Conservation (phyloP, 2,113 vertebrate genomes). For the Myodes glareolus region DNA sequence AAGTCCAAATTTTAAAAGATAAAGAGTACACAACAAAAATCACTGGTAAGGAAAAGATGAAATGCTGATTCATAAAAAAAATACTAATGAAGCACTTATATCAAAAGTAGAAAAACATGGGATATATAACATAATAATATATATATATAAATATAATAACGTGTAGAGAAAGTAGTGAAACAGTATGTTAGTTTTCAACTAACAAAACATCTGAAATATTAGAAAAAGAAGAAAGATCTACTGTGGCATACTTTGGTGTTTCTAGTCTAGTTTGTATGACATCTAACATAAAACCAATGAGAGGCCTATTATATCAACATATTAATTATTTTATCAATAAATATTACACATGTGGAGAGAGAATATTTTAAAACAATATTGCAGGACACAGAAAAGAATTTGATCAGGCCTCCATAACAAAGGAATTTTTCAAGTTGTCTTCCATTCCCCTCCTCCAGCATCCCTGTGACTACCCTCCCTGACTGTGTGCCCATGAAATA, state of each 20-base stretch:
- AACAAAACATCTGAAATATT: background rate
- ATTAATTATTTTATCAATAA: background rate
- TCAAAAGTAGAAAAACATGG: background rate
- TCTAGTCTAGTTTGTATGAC: background rate
- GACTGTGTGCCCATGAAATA: background rate
- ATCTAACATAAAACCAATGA: background rate
- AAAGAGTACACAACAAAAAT: background rate
- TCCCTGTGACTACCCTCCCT: background rate
- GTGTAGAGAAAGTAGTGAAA: background rate
- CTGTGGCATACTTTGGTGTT: background rate
- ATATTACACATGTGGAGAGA: background rate
- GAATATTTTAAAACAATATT: background rate
- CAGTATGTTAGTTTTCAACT: background rate
- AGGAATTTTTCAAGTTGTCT: background rate
- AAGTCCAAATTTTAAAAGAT: background rate
- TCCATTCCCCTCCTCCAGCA: background rate
- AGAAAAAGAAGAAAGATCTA: background rate
- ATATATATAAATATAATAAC: background rate
- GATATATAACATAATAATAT: too few relatives aligned
- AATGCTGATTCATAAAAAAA: background rate
- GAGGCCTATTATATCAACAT: background rate
- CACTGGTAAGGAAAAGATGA: background rate
- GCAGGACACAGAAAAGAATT: background rate
- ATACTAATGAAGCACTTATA: background rate
- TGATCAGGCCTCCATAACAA: background rate